Conservation (phyloP, 2,113 vertebrate genomes). For the Bubo blakistoni region DNA sequence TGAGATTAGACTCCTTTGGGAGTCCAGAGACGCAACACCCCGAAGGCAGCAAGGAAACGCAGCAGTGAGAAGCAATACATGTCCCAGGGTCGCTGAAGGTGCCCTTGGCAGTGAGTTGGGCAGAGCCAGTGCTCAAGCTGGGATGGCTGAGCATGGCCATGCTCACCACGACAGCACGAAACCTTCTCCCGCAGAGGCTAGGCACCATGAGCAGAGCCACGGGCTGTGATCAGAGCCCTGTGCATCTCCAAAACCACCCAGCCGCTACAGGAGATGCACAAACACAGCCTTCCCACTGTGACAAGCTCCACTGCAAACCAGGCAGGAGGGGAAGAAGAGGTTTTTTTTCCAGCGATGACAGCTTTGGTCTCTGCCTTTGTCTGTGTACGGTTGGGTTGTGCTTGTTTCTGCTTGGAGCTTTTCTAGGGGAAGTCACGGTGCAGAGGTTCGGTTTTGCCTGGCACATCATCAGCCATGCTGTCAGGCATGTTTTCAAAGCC, state of each 20-base stretch:
- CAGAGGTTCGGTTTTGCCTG: background rate
- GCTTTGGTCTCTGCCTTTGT: background rate
- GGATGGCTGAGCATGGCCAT: rapidly evolving
- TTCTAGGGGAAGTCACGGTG: background rate
- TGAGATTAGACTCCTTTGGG: background rate
- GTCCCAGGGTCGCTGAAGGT: background rate
- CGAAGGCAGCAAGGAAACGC: background rate
- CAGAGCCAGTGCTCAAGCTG: background rate
- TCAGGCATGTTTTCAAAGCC: rapidly evolving
- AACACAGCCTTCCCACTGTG: background rate
- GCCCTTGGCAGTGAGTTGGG: background rate
- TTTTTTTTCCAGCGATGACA: background rate
- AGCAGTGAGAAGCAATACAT: background rate
- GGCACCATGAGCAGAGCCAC: rapidly evolving
- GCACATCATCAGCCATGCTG: background rate
- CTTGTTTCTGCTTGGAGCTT: background rate
- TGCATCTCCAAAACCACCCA: background rate
- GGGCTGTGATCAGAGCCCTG: background rate
- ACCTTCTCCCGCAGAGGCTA: background rate
- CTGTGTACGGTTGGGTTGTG: background rate
- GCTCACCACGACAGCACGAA: background rate
- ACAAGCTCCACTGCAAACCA: background rate
- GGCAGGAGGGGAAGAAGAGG: background rate
- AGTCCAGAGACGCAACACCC: background rate
- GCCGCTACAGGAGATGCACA: background rate